These are phyloP conservation scores for Nerophis lumbriciformis DNA, from an alignment of 2,113 vertebrate species.

Conservation along the genomic window DNA sequence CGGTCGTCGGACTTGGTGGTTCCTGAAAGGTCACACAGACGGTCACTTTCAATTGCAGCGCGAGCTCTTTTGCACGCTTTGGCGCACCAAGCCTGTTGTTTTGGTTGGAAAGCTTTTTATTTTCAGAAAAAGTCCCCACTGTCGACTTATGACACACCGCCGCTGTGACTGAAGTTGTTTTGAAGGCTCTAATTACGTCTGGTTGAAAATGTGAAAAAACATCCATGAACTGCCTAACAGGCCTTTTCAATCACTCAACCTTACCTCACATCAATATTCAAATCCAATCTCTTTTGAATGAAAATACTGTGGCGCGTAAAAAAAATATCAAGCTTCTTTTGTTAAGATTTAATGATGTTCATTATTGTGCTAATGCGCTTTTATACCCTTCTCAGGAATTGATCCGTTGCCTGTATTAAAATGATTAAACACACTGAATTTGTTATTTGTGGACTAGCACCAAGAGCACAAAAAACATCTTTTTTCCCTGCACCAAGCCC, in stretches of 20 bases:
- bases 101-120: not conserved
- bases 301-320: not conserved
- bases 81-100: no score
- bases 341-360: not conserved
- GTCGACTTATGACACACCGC: not conserved
- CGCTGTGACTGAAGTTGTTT: not conserved
- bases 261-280: not conserved
- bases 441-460: not conserved
- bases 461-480: no score
- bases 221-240: not conserved
- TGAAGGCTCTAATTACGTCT: not conserved
- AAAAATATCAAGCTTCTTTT: not conserved
- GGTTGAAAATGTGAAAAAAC: not conserved
- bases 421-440: not conserved
- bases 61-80: no score
- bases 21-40: constrained; percentile 61
- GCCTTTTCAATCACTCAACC: not conserved
- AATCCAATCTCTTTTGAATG: not conserved
- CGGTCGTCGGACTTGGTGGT: constrained; percentile 94
- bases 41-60: not conserved
- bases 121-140: not conserved
- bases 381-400: not conserved
- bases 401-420: not conserved
- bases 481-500: no score
- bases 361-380: not conserved